Evolutionary conservation across 2,797 vertebrate genomes (phyloP).

Genomic region (Takifugu ocellatus): DNA sequence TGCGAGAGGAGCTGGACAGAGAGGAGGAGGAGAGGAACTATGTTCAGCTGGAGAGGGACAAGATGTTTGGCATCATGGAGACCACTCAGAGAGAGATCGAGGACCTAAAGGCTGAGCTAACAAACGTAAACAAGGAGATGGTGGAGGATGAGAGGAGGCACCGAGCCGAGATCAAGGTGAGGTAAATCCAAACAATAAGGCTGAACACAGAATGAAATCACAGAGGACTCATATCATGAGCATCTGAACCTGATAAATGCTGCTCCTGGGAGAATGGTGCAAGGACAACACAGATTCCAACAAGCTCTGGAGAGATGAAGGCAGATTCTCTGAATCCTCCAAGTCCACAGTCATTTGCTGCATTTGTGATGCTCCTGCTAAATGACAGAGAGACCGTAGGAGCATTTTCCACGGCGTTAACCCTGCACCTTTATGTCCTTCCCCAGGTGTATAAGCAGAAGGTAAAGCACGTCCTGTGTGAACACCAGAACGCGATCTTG

Average conservation of each 20-base stretch:
- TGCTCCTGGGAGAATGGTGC: too few relatives aligned
- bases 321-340: too few relatives aligned
- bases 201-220: too few relatives aligned
- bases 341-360: too few relatives aligned
- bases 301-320: too few relatives aligned
- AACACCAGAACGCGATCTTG: slow-evolving; percentile 86
- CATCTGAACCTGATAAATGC: too few relatives aligned
- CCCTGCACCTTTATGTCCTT: background rate
- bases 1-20: slow-evolving; percentile 85
- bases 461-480: slow-evolving; percentile 90
- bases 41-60: slow-evolving; percentile 88
- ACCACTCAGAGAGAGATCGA: slow-evolving; percentile 79
- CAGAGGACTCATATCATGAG: too few relatives aligned
- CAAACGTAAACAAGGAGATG: slow-evolving; percentile 81
- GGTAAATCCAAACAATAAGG: background rate
- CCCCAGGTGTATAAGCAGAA: slow-evolving; percentile 92
- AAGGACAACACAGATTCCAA: too few relatives aligned
- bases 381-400: too few relatives aligned
- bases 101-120: slow-evolving; percentile 79
- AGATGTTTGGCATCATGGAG: slow-evolving; percentile 82
- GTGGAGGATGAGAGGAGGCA: slow-evolving; percentile 85
- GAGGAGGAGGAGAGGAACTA: slow-evolving; percentile 88
- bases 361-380: too few relatives aligned
- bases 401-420: background rate
- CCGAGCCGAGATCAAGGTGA: slow-evolving; percentile 90